These are phyloP conservation scores for Gymnoscelis rufifasciata DNA, from an alignment of 2,888 invertebrate genomes.

Conservation along the genomic window DNA sequence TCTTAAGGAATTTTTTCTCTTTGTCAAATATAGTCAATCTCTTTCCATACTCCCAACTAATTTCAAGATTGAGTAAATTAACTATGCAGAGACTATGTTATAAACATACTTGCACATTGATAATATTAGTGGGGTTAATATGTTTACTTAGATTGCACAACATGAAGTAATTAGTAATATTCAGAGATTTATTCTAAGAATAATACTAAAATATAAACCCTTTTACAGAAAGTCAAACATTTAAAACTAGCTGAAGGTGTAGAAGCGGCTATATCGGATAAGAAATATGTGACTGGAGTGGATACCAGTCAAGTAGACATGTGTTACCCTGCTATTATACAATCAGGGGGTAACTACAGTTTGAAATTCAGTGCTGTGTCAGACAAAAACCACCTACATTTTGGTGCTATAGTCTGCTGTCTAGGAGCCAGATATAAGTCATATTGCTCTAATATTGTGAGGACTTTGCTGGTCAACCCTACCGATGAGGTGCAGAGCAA, in stretches of 20 bases:
- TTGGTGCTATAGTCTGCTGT: constrained; percentile 96
- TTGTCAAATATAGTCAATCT: no score
- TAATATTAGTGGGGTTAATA: no score
- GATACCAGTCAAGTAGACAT: constrained; percentile 95
- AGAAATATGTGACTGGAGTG: constrained; percentile 95
- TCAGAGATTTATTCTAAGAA: background rate
- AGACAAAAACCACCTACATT: constrained; percentile 96
- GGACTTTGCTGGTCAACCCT: constrained; percentile 98
- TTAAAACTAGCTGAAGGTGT: constrained; percentile 96
- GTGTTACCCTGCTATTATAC: constrained; percentile 99
- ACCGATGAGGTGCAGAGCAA: constrained; percentile 87
- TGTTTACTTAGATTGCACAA: no score
- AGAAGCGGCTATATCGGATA: constrained; percentile 94
- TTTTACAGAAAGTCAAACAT: constrained; percentile 94
- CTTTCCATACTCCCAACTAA: no score
- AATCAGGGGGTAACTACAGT: constrained; percentile 98
- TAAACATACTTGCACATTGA: no score
- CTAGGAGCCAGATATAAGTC: constrained; percentile 97
- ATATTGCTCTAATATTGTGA: constrained; percentile 98
- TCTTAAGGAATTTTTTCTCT: no score
- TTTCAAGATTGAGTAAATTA: no score
- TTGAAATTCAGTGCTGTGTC: constrained; percentile 97
- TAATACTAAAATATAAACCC: background rate
- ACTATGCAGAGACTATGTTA: no score
- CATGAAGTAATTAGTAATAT: constrained; percentile 10